A percentile compares a stretch with the other conserved stretches of the same genome.
phyloP scores from a whole-genome alignment of 23 tunicate species.

The Phallusia fumigata region DNA sequence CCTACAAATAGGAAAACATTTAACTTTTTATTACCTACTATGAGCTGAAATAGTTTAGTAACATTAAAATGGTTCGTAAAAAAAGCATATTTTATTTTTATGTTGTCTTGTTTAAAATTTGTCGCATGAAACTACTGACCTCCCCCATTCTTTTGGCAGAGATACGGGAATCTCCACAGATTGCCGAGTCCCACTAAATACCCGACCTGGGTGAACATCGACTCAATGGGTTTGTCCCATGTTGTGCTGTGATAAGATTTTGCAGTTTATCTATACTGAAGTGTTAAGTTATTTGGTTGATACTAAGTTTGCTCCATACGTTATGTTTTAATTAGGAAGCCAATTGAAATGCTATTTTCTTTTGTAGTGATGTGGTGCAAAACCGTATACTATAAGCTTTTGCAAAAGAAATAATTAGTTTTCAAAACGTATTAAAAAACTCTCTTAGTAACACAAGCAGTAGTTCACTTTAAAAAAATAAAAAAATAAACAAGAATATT shows the following conservation, averaged over 20 bases:
- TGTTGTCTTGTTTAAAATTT: not conserved
- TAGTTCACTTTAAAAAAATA: too few species aligned
- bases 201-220: not conserved
- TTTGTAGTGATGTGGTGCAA: too few species aligned
- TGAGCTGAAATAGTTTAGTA: not conserved
- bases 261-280: too few species aligned
- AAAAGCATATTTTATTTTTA: not conserved
- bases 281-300: too few species aligned
- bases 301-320: too few species aligned
- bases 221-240: conserved; percentile 8
- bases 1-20: conserved; percentile 6
- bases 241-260: not conserved
- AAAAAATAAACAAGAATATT: too few species aligned
- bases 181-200: conserved; percentile 7
- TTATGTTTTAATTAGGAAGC: too few species aligned
- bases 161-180: not conserved
- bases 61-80: not conserved
- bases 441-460: too few species aligned
- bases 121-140: not conserved
- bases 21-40: not conserved
- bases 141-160: conserved; percentile 3
- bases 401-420: too few species aligned
- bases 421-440: too few species aligned
- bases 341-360: too few species aligned
- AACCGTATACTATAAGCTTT: too few species aligned